phyloP scores from a whole-genome alignment of 2,797 vertebrate species.

The Anomalospiza imberbis region DNA sequence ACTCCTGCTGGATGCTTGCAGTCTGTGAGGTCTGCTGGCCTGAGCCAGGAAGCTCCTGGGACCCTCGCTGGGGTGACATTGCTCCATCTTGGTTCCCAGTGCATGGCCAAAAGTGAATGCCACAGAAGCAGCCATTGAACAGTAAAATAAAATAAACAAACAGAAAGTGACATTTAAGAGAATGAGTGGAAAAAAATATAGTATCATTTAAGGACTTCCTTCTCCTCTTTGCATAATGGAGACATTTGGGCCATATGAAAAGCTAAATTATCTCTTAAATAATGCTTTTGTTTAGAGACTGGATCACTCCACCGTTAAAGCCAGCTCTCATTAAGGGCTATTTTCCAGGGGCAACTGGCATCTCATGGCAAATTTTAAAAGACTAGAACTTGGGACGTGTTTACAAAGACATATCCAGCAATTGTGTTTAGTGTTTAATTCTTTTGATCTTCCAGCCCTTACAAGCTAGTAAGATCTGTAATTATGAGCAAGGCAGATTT shows the following conservation, averaged over 20 bases:
- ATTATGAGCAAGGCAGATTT: neutral
- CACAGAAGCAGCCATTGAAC: neutral
- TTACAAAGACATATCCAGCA: neutral
- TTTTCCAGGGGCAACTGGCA: neutral
- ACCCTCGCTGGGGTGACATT: rapidly evolving
- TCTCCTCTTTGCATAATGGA: neutral
- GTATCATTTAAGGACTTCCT: neutral
- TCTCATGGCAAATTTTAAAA: neutral
- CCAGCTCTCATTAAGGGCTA: neutral
- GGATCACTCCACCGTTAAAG: neutral
- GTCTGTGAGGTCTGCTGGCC: neutral
- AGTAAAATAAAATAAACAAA: neutral
- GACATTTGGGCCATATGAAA: neutral
- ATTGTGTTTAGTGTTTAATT: neutral
- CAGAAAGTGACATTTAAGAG: neutral
- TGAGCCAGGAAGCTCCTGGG: neutral
- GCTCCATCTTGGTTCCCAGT: neutral
- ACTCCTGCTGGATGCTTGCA: neutral
- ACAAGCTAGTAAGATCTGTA: neutral
- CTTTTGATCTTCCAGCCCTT: neutral
- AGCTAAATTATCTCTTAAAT: neutral
- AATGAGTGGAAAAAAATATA: neutral
- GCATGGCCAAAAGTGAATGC: neutral
- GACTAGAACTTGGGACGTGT: neutral
- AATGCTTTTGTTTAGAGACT: neutral